These are phyloP conservation scores for Patiria pectinifera DNA, from an alignment of 53 echinoderm and acorn worm species.

Conservation along the genomic window DNA sequence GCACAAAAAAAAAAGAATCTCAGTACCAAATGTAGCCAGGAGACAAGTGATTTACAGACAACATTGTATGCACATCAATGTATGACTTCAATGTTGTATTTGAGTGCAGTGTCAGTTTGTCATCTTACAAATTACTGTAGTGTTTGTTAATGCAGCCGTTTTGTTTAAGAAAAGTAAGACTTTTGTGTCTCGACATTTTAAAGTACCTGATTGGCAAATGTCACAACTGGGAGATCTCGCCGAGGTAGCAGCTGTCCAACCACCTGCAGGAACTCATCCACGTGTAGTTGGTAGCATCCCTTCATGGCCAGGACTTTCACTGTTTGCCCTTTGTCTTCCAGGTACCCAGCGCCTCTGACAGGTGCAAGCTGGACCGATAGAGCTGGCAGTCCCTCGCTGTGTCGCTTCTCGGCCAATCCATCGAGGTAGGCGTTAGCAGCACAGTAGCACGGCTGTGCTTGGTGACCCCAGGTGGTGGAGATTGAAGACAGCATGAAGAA, in stretches of 20 bases:
- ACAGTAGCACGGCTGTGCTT: conserved; percentile 75
- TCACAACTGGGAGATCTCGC: conserved; percentile 75
- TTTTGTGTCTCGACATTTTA: too few relatives aligned
- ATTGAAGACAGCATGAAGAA: conserved; percentile 82
- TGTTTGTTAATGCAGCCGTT: not conserved
- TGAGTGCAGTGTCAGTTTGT: too few relatives aligned
- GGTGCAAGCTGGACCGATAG: conserved; percentile 80
- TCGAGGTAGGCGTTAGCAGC: conserved; percentile 80
- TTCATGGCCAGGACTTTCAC: conserved; percentile 62
- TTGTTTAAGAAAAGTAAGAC: not conserved
- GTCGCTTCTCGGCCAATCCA: conserved; percentile 69
- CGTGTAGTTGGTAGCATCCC: conserved; percentile 73
- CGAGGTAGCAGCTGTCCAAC: conserved; percentile 75
- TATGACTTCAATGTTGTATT: too few relatives aligned
- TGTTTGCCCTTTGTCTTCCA: conserved; percentile 63
- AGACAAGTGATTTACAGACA: too few relatives aligned
- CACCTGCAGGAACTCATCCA: conserved; percentile 85
- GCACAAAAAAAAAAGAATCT: too few relatives aligned
- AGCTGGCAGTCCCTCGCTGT: conserved; percentile 72
- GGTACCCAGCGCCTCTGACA: conserved; percentile 63
- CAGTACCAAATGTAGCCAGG: too few relatives aligned
- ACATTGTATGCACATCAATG: too few relatives aligned
- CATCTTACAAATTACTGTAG: not conserved
- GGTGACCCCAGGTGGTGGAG: conserved; percentile 77
- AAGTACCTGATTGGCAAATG: conserved; percentile 84